A percentile compares a stretch with the other conserved stretches of the same genome.
These are phyloP conservation scores for Laterallus jamaicensis DNA, from an alignment of 2,113 vertebrate species.

Conservation along the genomic window DNA sequence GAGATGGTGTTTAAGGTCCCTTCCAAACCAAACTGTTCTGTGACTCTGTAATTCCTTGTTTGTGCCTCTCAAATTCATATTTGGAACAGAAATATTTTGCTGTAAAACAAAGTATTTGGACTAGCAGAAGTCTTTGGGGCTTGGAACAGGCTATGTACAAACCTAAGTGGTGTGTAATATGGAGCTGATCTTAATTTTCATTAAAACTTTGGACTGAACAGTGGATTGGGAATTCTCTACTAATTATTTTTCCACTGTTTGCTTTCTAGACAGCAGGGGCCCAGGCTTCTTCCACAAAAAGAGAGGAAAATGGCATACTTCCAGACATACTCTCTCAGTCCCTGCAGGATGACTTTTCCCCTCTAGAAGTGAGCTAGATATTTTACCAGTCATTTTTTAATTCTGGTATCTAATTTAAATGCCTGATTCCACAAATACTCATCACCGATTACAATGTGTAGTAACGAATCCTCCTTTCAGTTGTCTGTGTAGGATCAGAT, in stretches of 20 bases:
- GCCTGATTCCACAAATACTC: not conserved
- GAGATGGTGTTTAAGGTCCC: not conserved
- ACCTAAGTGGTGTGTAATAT: not conserved
- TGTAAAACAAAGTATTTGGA: not conserved
- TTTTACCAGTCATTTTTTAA: not conserved
- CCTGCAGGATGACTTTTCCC: not conserved
- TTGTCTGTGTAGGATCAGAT: not conserved
- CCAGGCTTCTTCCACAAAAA: not conserved
- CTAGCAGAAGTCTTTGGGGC: not conserved
- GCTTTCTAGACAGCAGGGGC: not conserved
- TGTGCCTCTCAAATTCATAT: not conserved
- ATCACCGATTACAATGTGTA: not conserved
- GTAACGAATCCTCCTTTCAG: not conserved
- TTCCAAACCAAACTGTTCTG: not conserved
- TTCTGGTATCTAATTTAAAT: not conserved
- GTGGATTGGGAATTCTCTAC: not conserved
- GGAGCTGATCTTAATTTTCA: not conserved
- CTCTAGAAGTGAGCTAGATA: not conserved
- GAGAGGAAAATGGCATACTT: not conserved
- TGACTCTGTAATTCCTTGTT: not conserved
- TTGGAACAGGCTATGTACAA: not conserved
- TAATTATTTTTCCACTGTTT: not conserved
- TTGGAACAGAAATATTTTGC: not conserved
- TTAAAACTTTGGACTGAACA: not conserved
- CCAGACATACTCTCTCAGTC: not conserved